Base-by-base conservation (phyloP, 2,888 invertebrate genomes). In the Syrphus vitripennis region DNA sequence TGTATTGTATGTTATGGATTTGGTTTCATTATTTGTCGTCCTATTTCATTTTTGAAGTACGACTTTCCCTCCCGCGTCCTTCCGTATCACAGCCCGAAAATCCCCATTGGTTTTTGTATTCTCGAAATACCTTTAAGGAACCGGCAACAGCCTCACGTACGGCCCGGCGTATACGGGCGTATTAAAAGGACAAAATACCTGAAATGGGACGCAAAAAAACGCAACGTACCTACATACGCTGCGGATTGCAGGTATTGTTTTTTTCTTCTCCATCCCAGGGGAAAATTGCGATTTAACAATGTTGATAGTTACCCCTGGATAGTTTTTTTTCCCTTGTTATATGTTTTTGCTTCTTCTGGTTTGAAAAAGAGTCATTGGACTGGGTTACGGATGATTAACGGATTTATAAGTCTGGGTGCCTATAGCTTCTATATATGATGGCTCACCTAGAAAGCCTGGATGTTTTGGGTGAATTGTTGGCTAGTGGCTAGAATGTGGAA, bases 11-110 rank as follows among this genome's bases (percentile, higher is more conserved):
- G 34, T 78, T 67, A 72, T 70, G 34, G 82, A 63, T 63, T 53
- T 67, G 61, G 81, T 72, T 84, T 77, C 77, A 77, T 84, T 81
- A 84, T 84, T 75, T 84, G 76, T 50, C 65, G 70, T 70, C 16
- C 65, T 65, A 65, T 65, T 65, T 65, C 65, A 65, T 65, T 48
- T 29, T 45, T 65, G 29, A 48, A 65, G 45, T 19, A 29, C 26
- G 29, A 42, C 24, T 55, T n/a, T n/a, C n/a, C 45, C 26, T 37
- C n/a, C n/a, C n/a, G n/a, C n/a, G n/a, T n/a, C n/a, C n/a, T n/a
- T 24, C 50, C 45, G 29, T 4, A 21, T 31, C 31, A 29, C 4
- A 19, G 12, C 4, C 45, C 10, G 16, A 14, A 31, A 48, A 40
- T 21, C 12, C 7, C 19, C 57, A 26, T n/a, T 31, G 5, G 1